A percentile compares a stretch with the other conserved stretches of the same genome.
phyloP scores from a whole-genome alignment of 1,140 invertebrate genomes.

The Pseudobourletiella spinata region DNA sequence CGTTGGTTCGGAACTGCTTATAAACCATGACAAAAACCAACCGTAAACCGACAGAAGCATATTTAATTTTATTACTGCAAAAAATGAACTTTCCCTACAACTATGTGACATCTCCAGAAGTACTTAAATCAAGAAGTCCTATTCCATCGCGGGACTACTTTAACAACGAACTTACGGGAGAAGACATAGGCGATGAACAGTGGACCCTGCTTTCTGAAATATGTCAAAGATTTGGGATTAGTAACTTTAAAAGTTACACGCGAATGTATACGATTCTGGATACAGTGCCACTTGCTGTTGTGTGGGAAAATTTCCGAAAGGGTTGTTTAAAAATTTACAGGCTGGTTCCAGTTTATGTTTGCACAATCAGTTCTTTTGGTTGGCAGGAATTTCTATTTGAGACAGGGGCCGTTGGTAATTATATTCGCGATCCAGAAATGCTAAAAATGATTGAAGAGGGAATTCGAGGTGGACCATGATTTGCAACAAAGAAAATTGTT shows the following conservation, averaged over 20 bases:
- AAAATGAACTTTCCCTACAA: background rate
- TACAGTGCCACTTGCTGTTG: background rate
- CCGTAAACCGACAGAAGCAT: too few species aligned
- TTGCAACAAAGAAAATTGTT: background rate
- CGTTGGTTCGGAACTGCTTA: too few species aligned
- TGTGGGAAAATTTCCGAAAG: background rate
- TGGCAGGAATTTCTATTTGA: background rate
- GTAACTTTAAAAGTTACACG: background rate
- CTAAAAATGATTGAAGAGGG: background rate
- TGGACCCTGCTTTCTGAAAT: background rate
- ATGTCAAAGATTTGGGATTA: background rate
- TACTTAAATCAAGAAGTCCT: background rate
- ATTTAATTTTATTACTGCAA: too few species aligned
- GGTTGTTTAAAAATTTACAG: background rate
- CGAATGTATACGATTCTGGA: background rate
- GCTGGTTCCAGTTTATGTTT: background rate
- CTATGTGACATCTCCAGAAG: background rate
- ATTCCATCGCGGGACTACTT: background rate
- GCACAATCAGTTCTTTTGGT: background rate
- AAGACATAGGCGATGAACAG: background rate
- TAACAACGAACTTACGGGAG: background rate
- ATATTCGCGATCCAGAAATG: background rate
- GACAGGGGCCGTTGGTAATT: background rate
- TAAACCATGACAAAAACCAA: too few species aligned
- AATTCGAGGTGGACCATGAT: background rate